Base-by-base conservation (phyloP, 2,888 invertebrate genomes). In the Dermolepida albohirtum region DNA sequence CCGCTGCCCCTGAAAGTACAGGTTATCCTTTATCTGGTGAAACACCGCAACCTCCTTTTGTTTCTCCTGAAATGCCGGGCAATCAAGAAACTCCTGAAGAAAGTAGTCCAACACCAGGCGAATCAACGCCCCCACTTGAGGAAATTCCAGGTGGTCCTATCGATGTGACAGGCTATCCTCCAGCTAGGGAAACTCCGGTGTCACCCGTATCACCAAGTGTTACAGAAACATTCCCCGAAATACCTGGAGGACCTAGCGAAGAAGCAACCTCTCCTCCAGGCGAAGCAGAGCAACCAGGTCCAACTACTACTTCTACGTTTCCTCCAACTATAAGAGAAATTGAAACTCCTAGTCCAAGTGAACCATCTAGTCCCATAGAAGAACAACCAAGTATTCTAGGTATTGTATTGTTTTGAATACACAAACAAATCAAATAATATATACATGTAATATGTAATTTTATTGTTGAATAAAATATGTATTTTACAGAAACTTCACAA, bases 1-100 rank as follows among this genome's bases (percentile, higher is more conserved):
- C 73, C 27, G 66, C 68, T 40, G 66, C 69, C 17, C 70, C 79
- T 66, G 72, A 71, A 39, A 63, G 62, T 41, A 70, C 70, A 4
- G 68, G 68, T 0, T 68, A 68, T 47, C 59, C 68, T 4, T 59
- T 65, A 39, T 14, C 68, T 14, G 69, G 69, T 22, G 22, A 41
- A 29, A 70, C 74, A 47, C 69, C 76, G 0, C 49, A 54, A 22
- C 71, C 69, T 17, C 62, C 68, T 14, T 67, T 67, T 51, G 68
- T 40, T 27, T 67, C 49, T 34, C 66, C 73, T 5, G 49, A 47
- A 4, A 29, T 34, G 2, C 40, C 47, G 29, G 41, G 6, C 6
- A 7, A 6, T 34, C 34, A 10, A 8, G 14, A 40, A 11, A 16
- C 34, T 6, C 54, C 29, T n/a, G 57, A 70, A n/a, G 55, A 34